Evolutionary conservation across 1,140 invertebrate genomes (phyloP).

Genomic region (Sminthurinus signatus): DNA sequence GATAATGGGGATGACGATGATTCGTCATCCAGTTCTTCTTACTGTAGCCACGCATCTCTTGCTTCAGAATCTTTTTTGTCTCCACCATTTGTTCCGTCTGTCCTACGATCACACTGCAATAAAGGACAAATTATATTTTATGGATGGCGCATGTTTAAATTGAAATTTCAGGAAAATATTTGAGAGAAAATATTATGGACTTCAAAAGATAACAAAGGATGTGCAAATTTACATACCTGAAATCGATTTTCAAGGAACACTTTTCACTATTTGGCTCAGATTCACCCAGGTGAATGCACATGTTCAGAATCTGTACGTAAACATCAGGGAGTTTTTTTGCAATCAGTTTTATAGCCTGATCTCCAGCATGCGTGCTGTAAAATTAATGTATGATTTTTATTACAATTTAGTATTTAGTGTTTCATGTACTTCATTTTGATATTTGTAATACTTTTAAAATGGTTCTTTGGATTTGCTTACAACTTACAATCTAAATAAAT

Average conservation of each 20-base stretch:
- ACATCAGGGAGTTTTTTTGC: conserved; percentile 26
- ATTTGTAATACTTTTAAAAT: not conserved
- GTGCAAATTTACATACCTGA: conserved; percentile 10
- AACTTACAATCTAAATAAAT: conserved; percentile 22
- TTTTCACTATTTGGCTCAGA: conserved; percentile 29
- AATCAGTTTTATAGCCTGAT: conserved; percentile 19
- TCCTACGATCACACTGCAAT: not conserved
- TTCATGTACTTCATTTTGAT: not conserved
- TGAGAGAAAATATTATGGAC: not conserved
- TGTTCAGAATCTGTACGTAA: conserved; percentile 23
- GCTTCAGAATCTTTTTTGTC: not conserved
- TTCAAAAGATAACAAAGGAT: not conserved
- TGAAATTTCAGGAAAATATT: not conserved
- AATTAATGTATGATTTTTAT: not conserved
- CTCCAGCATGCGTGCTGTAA: conserved; percentile 21
- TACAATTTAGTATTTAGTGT: not conserved
- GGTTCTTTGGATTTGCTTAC: not conserved
- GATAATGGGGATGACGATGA: not conserved
- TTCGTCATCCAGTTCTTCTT: not conserved
- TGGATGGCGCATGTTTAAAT: not conserved
- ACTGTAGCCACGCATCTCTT: not conserved
- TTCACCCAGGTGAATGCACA: conserved; percentile 29
- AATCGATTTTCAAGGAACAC: conserved; percentile 35
- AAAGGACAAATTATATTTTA: not conserved
- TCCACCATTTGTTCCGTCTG: not conserved